These are phyloP conservation scores for Synergus umbraculus DNA, from an alignment of 2,888 invertebrate genomes.

Conservation along the genomic window DNA sequence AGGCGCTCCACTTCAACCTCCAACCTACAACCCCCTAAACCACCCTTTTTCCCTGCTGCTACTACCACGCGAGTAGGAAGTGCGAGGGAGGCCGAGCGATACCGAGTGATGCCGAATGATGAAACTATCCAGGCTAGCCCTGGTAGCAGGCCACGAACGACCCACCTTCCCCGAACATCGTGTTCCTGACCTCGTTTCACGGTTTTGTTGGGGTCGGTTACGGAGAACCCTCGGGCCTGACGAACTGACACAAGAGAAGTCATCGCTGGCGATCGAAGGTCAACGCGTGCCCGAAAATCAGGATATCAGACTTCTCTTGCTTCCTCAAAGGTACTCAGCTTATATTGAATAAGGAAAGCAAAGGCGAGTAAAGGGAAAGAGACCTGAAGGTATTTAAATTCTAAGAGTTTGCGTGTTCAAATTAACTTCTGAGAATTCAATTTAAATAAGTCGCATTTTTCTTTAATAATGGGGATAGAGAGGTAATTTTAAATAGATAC, in stretches of 20 bases:
- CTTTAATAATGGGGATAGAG: too few species aligned
- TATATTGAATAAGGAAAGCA: neutral
- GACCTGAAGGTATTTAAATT: neutral
- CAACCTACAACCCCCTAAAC: conserved; percentile 48
- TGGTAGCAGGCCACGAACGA: conserved; percentile 56
- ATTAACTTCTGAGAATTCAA: too few species aligned
- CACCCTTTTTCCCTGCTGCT: conserved; percentile 15
- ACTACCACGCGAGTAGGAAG: conserved; percentile 43
- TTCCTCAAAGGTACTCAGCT: neutral
- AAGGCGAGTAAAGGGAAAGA: neutral
- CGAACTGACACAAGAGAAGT: conserved; percentile 49
- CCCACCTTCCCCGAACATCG: conserved; percentile 55
- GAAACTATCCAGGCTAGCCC: conserved; percentile 57
- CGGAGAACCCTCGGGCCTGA: conserved; percentile 62
- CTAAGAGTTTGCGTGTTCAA: too few species aligned
- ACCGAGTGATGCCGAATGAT: conserved; percentile 61
- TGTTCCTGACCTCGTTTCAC: conserved; percentile 74
- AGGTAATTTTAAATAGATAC: too few species aligned
- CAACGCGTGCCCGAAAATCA: conserved; percentile 29
- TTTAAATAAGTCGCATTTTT: too few species aligned
- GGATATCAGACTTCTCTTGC: neutral
- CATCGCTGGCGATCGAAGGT: conserved; percentile 31
- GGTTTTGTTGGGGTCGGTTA: conserved; percentile 72
- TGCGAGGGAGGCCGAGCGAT: conserved; percentile 55
- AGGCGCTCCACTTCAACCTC: conserved; percentile 46